Base-by-base conservation (phyloP, 2,113 vertebrate genomes). In the Psittacula cyanocephala region DNA sequence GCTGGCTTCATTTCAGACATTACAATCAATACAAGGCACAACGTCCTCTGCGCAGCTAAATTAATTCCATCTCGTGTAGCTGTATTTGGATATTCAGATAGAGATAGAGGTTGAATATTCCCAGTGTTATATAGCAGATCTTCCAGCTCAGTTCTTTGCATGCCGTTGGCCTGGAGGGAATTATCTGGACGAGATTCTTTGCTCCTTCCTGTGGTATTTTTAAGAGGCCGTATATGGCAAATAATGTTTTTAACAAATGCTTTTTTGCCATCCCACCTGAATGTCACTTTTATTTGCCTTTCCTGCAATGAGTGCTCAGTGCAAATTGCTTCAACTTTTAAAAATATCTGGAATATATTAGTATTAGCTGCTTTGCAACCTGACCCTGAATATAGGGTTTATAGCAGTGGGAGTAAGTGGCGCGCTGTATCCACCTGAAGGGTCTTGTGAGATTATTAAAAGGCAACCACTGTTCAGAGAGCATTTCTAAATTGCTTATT, bases 401-500 rank as follows among this genome's bases (percentile, higher is more conserved):
- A 1, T 81, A 7, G 33, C 65, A 50, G 25, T 25, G 65, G 82
- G 47, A 90, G 49, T 76, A 92, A 69, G 15, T 47, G 49, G 35
- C 22, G 57, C 41, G 29, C 47, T 28, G 0, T 19, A 68, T 57
- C 77, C 1, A 2, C 71, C 69, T 86, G 78, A 68, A 74, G 81
- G 46, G 63, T 52, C 83, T 80, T 59, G 3, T 19, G 83, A 71
- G 49, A 31, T 87, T 20, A 17, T 82, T 72, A 7, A 49, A 68
- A 72, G 7, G 41, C 52, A 63, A 14, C 4, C 70, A 27, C 35
- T n/a, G 84, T 81, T 62, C 86, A 72, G 17, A 46, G 50, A 95
- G 43, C 65, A 50, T 78, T 57, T 39, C 81, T 64, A 64, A 95
- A 53, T 81, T 60, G 65, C 96, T 96, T 94, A 97, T 96, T 39